Evolutionary conservation across 2,797 vertebrate genomes (phyloP).

Genomic region (Psittacula echo): DNA sequence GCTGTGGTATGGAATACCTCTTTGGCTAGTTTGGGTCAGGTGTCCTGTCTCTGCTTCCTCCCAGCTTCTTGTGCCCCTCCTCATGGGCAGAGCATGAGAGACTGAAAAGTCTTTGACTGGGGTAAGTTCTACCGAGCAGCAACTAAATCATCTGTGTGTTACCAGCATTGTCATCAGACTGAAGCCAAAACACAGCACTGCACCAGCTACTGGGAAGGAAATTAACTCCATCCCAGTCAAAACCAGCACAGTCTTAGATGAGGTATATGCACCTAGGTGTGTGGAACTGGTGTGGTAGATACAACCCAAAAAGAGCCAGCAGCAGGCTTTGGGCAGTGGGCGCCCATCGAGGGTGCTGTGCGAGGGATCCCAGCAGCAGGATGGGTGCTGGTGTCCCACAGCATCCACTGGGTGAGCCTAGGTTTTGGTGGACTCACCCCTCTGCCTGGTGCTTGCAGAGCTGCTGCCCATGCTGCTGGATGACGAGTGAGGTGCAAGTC

Average conservation of each 20-base stretch:
- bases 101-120: background rate
- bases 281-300: background rate
- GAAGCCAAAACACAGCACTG: background rate
- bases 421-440: background rate
- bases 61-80: background rate
- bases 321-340: accelerated
- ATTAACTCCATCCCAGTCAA: background rate
- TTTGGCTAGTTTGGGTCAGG: background rate
- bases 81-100: background rate
- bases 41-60: too few species aligned
- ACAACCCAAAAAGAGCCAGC: accelerated
- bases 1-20: background rate
- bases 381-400: accelerated
- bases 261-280: background rate
- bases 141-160: background rate
- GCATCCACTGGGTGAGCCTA: accelerated
- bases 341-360: accelerated
- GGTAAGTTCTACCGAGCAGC: background rate
- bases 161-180: background rate
- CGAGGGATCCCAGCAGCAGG: background rate
- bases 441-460: background rate
- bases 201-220: background rate
- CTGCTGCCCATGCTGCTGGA: background rate
- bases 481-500: accelerated
- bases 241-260: background rate